A percentile compares a stretch with the other conserved stretches of the same genome.
Evolutionary conservation across 2,888 invertebrate species (phyloP).

Genomic region (Drosophila rellima): DNA sequence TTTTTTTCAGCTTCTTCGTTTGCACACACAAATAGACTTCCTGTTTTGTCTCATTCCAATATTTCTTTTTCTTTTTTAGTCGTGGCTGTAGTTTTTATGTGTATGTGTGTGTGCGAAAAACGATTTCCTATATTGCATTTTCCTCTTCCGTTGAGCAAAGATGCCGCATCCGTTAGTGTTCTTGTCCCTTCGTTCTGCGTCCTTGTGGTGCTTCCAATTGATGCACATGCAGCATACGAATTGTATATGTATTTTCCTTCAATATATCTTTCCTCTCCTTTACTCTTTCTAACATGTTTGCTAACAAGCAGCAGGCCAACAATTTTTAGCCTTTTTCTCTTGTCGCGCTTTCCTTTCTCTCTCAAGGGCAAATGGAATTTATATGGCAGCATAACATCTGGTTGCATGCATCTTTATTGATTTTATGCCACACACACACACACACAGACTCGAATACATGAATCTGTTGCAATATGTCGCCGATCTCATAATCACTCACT

Average conservation of each 20-base stretch:
- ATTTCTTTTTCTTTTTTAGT: conserved; percentile 23
- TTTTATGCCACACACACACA: conserved; percentile 23
- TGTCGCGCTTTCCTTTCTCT: conserved; percentile 32
- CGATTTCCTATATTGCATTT: conserved; percentile 86
- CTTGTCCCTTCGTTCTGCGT: conserved; percentile 19
- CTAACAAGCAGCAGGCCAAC: conserved; percentile 53
- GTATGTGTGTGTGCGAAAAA: conserved; percentile 75
- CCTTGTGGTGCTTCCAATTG: conserved; percentile 43
- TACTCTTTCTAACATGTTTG: conserved; percentile 42
- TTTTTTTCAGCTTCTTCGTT: conserved; percentile 10
- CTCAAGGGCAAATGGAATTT: conserved; percentile 75
- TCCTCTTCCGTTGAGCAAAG: conserved; percentile 83
- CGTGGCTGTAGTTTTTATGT: conserved; percentile 21
- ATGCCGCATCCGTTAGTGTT: conserved; percentile 80
- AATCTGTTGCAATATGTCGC: conserved; percentile 43
- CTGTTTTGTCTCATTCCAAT: conserved; percentile 60
- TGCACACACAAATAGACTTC: conserved; percentile 73
- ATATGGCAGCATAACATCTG: conserved; percentile 50
- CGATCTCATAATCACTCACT: conserved; percentile 52
- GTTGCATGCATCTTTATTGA: conserved; percentile 53
- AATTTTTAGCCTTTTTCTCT: conserved; percentile 45
- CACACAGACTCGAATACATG: conserved; percentile 1
- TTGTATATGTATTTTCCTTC: conserved; percentile 10
- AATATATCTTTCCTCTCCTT: conserved; percentile 15
- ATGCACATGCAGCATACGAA: conserved; percentile 41